Conservation (phyloP, 2,888 invertebrate genomes). For the Volucella bombylans region DNA sequence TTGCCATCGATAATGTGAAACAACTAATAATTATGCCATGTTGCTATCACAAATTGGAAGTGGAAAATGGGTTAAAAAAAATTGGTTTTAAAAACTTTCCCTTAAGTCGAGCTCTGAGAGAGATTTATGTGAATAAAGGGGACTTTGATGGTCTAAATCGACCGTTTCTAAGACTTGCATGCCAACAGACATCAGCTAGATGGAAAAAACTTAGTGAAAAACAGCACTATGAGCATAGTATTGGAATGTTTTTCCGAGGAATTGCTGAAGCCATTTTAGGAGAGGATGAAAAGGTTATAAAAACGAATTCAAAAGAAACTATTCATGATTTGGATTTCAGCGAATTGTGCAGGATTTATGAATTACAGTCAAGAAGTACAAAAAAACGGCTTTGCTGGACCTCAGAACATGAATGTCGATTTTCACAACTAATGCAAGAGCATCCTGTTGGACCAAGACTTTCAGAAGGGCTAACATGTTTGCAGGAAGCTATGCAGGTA, state of each 20-base stretch:
- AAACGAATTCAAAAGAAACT: constrained; percentile 55
- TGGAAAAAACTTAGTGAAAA: constrained; percentile 83
- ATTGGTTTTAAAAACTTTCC: constrained; percentile 87
- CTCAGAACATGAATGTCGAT: constrained; percentile 74
- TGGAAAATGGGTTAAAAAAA: constrained; percentile 15
- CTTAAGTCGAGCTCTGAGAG: constrained; percentile 84
- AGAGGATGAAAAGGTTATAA: constrained; percentile 79
- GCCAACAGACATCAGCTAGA: constrained; percentile 86
- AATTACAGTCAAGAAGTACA: constrained; percentile 74
- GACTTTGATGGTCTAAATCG: constrained; percentile 83
- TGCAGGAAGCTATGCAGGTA: constrained; percentile 84
- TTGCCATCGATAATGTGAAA: constrained; percentile 84
- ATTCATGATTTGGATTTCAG: constrained; percentile 64
- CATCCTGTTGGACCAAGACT: constrained; percentile 78
- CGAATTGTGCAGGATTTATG: constrained; percentile 73
- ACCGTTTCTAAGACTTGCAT: constrained; percentile 88
- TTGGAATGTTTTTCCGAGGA: constrained; percentile 85
- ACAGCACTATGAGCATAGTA: constrained; percentile 81
- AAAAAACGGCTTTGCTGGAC: constrained; percentile 75
- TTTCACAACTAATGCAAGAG: constrained; percentile 72
- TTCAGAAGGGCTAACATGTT: constrained; percentile 81
- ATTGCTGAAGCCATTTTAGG: constrained; percentile 85
- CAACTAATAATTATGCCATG: constrained; percentile 88
- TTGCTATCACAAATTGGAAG: constrained; percentile 89
- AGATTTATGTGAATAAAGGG: constrained; percentile 77